Evolutionary conservation across 2,113 vertebrate species (phyloP), one percentile per base, ranked within the genome.

Genomic region (Centropus unirufus): DNA sequence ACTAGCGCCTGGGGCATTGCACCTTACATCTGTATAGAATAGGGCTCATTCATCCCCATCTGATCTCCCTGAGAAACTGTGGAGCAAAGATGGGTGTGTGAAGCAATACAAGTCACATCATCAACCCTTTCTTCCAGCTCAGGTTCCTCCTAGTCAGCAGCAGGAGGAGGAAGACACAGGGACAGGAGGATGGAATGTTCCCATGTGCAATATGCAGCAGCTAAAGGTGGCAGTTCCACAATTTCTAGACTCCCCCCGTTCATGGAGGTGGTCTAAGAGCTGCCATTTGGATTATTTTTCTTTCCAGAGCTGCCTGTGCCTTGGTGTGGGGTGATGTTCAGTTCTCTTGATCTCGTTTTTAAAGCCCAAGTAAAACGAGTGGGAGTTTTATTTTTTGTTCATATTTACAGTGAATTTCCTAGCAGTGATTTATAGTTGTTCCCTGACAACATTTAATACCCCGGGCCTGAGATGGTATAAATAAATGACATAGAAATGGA

Each of bases 401-500:
- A 73, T 89, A 75, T 82, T 81, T 69, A 30, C 80, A 47, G 52
- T 77, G 59, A 55, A 73, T 92, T 90, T 79, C 75, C 14, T 61
- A 82, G 74, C 61, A 74, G 44, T 89, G 86, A 90, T 92, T 87
- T 91, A 78, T 57, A 82, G 89, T 62, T 93, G 77, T 46, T 95
- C 63, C 58, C 77, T 73, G 73, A 64, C 89, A 92, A 75, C 69
- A 52, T 87, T 94, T 84, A 68, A 39, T 89, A 92, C 40, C 83
- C 58, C 14, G 62, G 76, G 83, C 80, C 77, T 87, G 69, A 91
- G 69, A 76, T 51, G 36, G 66, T 82, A 72, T 92, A 93, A 95
- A 96, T 90, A 83, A 90, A 90, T 86, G 55, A 90, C 89, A 86
- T 81, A n/a, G 68, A 95, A 67, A 72, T 17, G 40, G 87, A 75